These are phyloP conservation scores for Motacilla alba DNA, from an alignment of 2,113 vertebrate genomes.

Conservation along the genomic window DNA sequence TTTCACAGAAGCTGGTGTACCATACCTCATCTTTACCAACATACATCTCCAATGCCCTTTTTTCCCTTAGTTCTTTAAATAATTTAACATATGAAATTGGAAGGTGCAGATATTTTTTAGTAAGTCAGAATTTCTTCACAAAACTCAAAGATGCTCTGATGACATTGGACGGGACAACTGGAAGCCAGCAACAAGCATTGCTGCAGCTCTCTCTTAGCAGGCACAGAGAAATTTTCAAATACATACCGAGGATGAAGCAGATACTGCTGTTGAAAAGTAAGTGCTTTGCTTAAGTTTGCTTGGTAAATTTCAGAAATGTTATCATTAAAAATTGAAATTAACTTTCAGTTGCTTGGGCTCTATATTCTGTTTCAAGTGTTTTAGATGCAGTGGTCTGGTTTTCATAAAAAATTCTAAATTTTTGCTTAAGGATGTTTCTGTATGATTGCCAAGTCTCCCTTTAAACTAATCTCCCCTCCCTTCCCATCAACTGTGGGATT, in stretches of 20 bases:
- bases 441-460: neutral
- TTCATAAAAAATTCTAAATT: neutral
- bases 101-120: neutral
- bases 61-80: neutral
- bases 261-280: neutral
- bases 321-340: constrained; percentile 20
- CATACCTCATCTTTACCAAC: neutral
- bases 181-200: neutral
- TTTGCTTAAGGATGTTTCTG: neutral
- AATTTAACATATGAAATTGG: neutral
- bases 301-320: neutral
- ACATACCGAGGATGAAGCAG: neutral
- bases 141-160: neutral
- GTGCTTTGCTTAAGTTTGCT: neutral
- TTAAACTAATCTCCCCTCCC: neutral
- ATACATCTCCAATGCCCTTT: neutral
- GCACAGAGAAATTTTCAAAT: neutral
- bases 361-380: neutral
- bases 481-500: neutral
- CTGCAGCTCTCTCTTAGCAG: neutral
- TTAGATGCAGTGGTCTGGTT: neutral
- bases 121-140: neutral
- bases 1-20: neutral
- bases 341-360: neutral
- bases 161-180: neutral